Conservation (phyloP, 1,140 invertebrate species). For the Steinernema khuongi region DNA sequence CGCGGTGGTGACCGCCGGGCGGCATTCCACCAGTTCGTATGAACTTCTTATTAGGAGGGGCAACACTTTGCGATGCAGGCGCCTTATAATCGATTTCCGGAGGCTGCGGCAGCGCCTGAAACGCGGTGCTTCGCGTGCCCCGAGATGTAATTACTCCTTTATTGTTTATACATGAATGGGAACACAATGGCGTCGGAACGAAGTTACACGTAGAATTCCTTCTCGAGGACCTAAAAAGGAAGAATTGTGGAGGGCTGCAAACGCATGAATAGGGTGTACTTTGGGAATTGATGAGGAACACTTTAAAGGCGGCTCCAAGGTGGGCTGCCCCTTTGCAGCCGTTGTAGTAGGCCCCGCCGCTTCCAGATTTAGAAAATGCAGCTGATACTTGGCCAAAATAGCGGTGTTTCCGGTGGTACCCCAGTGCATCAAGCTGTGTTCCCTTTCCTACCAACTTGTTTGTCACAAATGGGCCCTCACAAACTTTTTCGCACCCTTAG, state of each 20-base stretch:
- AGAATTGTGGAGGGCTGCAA: too few species aligned
- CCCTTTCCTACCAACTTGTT: too few species aligned
- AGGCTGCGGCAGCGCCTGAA: not conserved
- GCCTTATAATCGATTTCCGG: not conserved
- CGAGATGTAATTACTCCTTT: not conserved
- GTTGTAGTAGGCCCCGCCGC: too few species aligned
- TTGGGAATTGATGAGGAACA: not conserved
- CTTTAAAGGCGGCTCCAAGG: too few species aligned
- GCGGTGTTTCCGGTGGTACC: too few species aligned
- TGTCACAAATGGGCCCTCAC: too few species aligned
- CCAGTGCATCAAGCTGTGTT: too few species aligned
- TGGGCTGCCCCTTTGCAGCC: too few species aligned
- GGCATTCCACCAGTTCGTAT: not conserved
- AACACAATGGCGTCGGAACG: not conserved
- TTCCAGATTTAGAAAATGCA: too few species aligned
- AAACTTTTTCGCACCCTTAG: too few species aligned
- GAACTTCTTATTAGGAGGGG: not conserved
- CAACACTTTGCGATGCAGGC: not conserved
- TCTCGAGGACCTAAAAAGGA: constrained; percentile 2
- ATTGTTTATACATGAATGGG: constrained; percentile 15
- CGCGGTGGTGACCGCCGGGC: too few species aligned
- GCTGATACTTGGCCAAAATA: too few species aligned
- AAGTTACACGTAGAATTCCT: not conserved
- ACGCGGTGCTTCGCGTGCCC: not conserved
- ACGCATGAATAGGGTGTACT: not conserved